Evolutionary conservation across 2,113 vertebrate genomes (phyloP).

Genomic region (Oncorhynchus nerka): DNA sequence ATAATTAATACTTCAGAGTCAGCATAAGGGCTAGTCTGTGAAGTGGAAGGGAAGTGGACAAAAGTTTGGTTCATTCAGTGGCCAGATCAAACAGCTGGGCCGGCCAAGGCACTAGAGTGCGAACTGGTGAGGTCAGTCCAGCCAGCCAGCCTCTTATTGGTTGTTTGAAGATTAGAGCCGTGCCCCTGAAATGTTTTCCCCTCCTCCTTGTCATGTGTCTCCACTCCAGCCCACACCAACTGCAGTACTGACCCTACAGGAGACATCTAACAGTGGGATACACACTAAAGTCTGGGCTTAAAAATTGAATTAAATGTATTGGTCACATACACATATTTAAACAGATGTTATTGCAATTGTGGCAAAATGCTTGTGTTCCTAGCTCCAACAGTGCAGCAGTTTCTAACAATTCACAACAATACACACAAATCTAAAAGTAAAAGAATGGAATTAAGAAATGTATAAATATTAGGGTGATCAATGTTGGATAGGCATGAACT

Average conservation of each 20-base stretch:
- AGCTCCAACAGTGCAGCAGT: too few relatives aligned
- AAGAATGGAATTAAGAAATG: too few relatives aligned
- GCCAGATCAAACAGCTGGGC: constrained; percentile 47
- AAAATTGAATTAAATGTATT: not conserved
- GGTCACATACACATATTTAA: too few relatives aligned
- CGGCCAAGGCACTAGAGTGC: constrained; percentile 30
- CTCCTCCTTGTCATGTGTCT: constrained; percentile 60
- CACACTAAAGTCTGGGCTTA: constrained; percentile 43
- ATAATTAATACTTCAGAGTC: constrained; percentile 13
- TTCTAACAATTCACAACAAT: too few relatives aligned
- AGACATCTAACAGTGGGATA: constrained; percentile 50
- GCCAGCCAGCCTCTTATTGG: constrained; percentile 64
- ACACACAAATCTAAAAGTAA: too few relatives aligned
- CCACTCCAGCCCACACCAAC: constrained; percentile 27
- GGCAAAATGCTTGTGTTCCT: too few relatives aligned
- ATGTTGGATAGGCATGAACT: too few relatives aligned
- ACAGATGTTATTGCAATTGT: too few relatives aligned
- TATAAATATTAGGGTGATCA: too few relatives aligned
- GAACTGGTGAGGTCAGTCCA: constrained; percentile 43
- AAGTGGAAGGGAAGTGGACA: constrained; percentile 24
- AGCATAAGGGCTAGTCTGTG: constrained; percentile 19
- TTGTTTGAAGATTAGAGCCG: constrained; percentile 31
- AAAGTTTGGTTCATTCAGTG: constrained; percentile 40
- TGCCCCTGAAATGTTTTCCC: constrained; percentile 58
- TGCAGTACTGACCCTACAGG: constrained; percentile 27